Conservation (phyloP, 2,113 vertebrate genomes). For the Hiodon tergisus region DNA sequence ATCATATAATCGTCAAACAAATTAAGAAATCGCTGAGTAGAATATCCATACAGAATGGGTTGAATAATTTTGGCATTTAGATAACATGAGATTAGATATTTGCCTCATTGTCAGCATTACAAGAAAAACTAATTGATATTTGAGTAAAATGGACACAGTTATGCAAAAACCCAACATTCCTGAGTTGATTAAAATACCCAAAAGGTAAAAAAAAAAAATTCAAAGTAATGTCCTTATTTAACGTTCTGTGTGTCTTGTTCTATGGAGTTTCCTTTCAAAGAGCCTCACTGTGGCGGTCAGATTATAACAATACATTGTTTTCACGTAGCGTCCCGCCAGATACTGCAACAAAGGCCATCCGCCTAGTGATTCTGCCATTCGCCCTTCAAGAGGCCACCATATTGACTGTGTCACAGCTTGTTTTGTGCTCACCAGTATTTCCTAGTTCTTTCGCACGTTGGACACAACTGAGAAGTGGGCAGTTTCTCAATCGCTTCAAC, state of each 20-base stretch:
- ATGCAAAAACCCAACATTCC: no score
- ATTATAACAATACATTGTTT: slow-evolving; percentile 53
- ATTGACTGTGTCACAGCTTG: slow-evolving; percentile 83
- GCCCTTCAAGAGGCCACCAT: slow-evolving; percentile 86
- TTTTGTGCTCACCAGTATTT: slow-evolving; percentile 90
- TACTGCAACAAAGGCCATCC: slow-evolving; percentile 54
- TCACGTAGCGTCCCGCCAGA: slow-evolving; percentile 42
- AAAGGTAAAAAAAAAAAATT: no score
- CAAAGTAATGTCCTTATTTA: no score
- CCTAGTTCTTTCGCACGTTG: slow-evolving; percentile 98
- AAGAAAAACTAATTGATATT: no score
- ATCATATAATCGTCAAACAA: not conserved
- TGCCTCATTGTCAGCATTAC: no score
- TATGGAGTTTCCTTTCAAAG: slow-evolving; percentile 37
- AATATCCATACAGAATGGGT: no score
- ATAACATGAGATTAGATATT: no score
- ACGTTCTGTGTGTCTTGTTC: no score
- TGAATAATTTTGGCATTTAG: no score
- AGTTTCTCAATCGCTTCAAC: slow-evolving; percentile 89
- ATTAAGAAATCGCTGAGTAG: no score
- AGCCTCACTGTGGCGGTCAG: slow-evolving; percentile 53
- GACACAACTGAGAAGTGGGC: slow-evolving; percentile 93
- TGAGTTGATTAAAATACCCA: no score
- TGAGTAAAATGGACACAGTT: no score
- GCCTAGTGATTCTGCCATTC: slow-evolving; percentile 64